These are phyloP conservation scores for Spatulosminthurus flaviceps DNA, from an alignment of 2,888 invertebrate species.

Conservation along the genomic window DNA sequence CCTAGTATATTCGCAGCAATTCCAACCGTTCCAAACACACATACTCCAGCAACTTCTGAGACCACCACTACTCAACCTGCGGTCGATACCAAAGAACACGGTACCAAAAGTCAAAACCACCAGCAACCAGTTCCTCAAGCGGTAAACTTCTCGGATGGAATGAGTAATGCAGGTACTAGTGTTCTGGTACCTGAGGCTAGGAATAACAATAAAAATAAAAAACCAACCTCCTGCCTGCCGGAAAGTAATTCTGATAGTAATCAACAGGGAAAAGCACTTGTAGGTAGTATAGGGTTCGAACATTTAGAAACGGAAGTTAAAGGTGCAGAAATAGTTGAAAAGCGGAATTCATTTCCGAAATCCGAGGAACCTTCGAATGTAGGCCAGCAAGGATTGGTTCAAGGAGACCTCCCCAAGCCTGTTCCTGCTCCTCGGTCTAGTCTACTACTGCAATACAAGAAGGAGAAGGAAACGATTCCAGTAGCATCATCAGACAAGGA, in stretches of 20 bases:
- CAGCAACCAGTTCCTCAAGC: not conserved
- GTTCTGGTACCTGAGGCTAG: not conserved
- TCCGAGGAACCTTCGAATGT: not conserved
- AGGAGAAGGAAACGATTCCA: slow-evolving; percentile 44
- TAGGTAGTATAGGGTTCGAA: slow-evolving; percentile 52
- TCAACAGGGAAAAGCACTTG: slow-evolving; percentile 38
- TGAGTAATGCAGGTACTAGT: not conserved
- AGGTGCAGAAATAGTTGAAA: not conserved
- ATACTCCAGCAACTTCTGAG: slow-evolving; percentile 6
- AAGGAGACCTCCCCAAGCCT: slow-evolving; percentile 43
- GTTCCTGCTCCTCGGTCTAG: slow-evolving; percentile 61
- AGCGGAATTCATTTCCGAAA: not conserved
- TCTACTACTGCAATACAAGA: slow-evolving; percentile 41
- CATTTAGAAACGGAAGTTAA: slow-evolving; percentile 51
- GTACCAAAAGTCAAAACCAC: not conserved
- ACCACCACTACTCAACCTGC: not conserved
- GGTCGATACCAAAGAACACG: not conserved
- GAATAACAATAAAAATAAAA: not conserved
- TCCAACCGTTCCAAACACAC: slow-evolving; percentile 52
- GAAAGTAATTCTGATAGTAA: not conserved
- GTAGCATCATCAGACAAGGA: slow-evolving; percentile 53
- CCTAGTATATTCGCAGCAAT: slow-evolving; percentile 53
- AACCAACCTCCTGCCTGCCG: not conserved
- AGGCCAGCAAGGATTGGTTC: not conserved
- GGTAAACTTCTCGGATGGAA: not conserved